Conservation (phyloP, 1,140 invertebrate species). For the Drosophila pandora region DNA sequence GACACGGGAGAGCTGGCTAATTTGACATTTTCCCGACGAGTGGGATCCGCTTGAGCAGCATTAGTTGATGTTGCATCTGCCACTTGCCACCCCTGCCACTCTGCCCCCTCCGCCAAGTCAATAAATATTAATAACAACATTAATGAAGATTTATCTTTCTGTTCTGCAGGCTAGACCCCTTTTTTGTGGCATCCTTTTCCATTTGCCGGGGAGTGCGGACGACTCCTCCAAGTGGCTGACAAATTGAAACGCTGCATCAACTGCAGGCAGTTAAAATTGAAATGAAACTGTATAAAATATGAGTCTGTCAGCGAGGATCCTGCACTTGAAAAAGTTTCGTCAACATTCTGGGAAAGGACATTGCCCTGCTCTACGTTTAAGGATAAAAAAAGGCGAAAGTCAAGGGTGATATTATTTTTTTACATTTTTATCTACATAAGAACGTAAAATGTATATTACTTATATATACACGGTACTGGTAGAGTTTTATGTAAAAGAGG, state of each 20-base stretch:
- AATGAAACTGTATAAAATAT: constrained; percentile 56
- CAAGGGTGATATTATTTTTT: no score
- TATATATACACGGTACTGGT: no score
- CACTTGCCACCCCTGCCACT: not conserved
- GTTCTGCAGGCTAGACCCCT: not conserved
- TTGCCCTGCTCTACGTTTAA: no score
- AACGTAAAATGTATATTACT: no score
- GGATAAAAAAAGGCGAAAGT: no score
- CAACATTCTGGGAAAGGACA: not conserved
- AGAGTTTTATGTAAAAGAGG: no score
- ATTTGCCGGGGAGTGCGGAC: not conserved
- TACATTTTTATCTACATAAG: no score
- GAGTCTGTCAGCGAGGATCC: constrained; percentile 4
- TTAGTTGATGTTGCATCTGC: constrained; percentile 14
- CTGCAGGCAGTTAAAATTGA: constrained; percentile 56
- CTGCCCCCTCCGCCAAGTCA: constrained; percentile 19
- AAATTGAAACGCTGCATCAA: constrained; percentile 66
- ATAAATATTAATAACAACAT: constrained; percentile 81
- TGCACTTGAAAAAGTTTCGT: not conserved
- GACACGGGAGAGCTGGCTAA: constrained; percentile 2
- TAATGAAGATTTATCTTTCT: constrained; percentile 77
- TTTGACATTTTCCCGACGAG: constrained; percentile 5
- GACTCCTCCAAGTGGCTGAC: constrained; percentile 21
- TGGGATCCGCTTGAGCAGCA: constrained; percentile 9
- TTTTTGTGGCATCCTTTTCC: not conserved